These are phyloP conservation scores for Hemaris fuciformis DNA, from an alignment of 2,888 invertebrate genomes.

Conservation along the genomic window DNA sequence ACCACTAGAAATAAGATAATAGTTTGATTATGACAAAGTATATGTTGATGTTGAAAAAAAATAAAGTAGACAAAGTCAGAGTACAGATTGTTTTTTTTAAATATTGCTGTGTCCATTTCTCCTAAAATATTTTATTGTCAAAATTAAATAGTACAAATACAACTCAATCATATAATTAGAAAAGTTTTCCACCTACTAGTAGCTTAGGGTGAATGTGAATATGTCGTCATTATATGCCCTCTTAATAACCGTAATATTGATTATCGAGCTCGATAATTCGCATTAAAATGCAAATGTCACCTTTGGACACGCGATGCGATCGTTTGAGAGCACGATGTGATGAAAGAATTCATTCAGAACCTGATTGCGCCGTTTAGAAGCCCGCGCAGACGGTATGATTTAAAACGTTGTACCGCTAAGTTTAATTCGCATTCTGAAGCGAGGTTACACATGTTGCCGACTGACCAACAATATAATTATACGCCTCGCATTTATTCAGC, in stretches of 20 bases:
- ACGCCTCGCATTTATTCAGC: neutral
- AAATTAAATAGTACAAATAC: no score
- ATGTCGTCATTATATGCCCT: constrained; percentile 18
- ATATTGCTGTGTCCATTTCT: no score
- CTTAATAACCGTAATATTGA: constrained; percentile 38
- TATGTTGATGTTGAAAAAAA: no score
- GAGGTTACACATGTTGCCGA: neutral
- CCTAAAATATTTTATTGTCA: no score
- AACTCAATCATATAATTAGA: no score
- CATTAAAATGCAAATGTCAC: constrained; percentile 59
- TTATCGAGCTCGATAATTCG: constrained; percentile 52
- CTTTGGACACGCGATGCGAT: constrained; percentile 42
- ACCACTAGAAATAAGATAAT: no score
- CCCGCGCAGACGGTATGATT: constrained; percentile 12
- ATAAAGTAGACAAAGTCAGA: no score
- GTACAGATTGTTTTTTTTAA: no score
- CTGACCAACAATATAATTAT: neutral
- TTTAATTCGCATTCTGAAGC: neutral
- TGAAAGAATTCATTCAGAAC: constrained; percentile 35
- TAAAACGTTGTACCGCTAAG: constrained; percentile 16
- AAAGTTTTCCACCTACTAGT: no score
- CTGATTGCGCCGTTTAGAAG: constrained; percentile 29
- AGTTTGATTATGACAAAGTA: no score
- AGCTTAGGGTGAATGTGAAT: no score
- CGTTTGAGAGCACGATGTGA: constrained; percentile 31